Conservation (phyloP, 2,113 vertebrate genomes). For the Neolamprologus longior region DNA sequence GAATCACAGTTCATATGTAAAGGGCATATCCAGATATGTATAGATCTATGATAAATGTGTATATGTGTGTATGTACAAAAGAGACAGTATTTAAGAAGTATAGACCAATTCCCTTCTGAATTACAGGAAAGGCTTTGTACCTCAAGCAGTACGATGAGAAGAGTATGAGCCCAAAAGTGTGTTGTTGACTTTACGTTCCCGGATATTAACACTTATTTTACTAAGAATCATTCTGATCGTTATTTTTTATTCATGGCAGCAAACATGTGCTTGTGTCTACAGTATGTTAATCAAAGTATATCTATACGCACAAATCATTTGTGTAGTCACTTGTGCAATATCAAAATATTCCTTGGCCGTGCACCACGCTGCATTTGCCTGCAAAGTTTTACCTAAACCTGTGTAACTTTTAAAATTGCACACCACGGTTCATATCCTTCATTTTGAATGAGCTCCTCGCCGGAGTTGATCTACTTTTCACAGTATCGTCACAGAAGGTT, state of each 20-base stretch:
- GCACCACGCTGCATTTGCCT: not conserved
- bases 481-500: not conserved
- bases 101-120: conserved; percentile 18
- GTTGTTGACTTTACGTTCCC: not conserved
- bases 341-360: not conserved
- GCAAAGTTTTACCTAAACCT: not conserved
- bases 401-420: not conserved
- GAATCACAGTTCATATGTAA: not conserved
- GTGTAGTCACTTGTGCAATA: conserved; percentile 52
- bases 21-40: conserved; percentile 51
- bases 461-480: not conserved
- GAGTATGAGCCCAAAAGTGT: not conserved
- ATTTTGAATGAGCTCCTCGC: not conserved
- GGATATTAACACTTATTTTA: conserved; percentile 18
- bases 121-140: conserved; percentile 4
- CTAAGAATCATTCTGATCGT: conserved; percentile 7
- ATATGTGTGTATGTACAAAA: conserved; percentile 62
- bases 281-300: conserved; percentile 22
- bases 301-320: conserved; percentile 24
- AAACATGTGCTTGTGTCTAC: conserved; percentile 42
- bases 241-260: conserved; percentile 43
- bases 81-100: conserved; percentile 52
- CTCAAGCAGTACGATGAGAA: not conserved
- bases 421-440: not conserved
- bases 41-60: conserved; percentile 54